These are phyloP conservation scores for Heliocidaris erythrogramma DNA, from an alignment of 35 echinoderm and acorn worm genomes.

Conservation along the genomic window DNA sequence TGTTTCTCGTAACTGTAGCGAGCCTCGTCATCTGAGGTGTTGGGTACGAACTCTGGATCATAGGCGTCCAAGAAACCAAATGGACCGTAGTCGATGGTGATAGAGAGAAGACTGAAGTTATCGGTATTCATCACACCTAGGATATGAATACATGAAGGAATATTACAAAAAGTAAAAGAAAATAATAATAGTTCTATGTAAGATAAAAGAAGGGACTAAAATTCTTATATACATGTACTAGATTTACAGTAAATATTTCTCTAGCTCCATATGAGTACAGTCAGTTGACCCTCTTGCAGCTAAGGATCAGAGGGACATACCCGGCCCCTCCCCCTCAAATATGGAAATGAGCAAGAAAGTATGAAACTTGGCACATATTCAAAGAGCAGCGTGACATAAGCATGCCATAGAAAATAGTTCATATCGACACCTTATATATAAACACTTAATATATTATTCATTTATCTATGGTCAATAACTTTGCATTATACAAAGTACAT, in stretches of 20 bases:
- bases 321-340: no score
- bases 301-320: no score
- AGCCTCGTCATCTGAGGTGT: conserved; percentile 91
- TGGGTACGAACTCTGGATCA: conserved; percentile 79
- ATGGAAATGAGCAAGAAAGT: no score
- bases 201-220: neutral
- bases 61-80: conserved; percentile 96
- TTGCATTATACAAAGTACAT: neutral
- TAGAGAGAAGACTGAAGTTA: conserved; percentile 93
- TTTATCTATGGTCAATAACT: neutral
- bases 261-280: no score
- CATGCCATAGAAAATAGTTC: no score
- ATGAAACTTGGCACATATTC: no score
- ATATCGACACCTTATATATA: no score
- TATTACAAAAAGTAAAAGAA: neutral
- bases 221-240: no score
- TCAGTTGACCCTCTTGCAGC: no score
- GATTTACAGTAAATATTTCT: neutral
- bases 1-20: conserved; percentile 91
- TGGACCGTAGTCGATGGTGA: conserved; percentile 97
- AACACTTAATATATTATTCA: no score
- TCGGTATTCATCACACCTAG: conserved; percentile 99
- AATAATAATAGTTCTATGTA: neutral
- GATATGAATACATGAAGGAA: neutral
- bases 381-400: no score